Base-by-base conservation (phyloP, 30 jellyfish, hydroid and myxozoan genomes). In the Pelagia noctiluca region DNA sequence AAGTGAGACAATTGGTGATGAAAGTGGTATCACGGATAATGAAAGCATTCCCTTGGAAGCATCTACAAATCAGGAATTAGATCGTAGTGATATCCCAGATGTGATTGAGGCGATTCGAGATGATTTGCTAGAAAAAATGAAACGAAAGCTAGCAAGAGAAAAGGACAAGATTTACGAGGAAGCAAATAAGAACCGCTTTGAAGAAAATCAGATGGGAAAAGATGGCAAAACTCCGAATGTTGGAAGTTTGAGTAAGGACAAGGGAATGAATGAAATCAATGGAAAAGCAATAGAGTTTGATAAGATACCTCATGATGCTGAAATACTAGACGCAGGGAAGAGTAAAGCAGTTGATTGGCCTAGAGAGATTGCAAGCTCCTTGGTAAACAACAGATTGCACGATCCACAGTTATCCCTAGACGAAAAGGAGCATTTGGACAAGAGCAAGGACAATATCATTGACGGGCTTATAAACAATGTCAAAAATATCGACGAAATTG, bases 81-180 rank as follows among this genome's bases (percentile, higher is more conserved):
- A 65, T 3, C 28, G 24, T 33, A 82, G 68, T 24, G 90, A 76
- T 35, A 64, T 88, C 4, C 87, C 83, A 16, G 86, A 71, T 13
- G 67, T 88, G 10, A 33, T 77, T 26, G 92, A 88, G 29, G 91
- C 89, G 31, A 88, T 74, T 23, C 71, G 34, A 60, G 88, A 78
- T 1, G 78, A 88, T 46, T 53, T 70, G 37, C 74, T 88, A 1
- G 84, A 68, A 46, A 73, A 62, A 32, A 50, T 77, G 79, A 46
- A 57, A 30, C 35, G 19, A 60, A 75, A 49, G 18, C 47, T 75
- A 24, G 68, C 89, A 1, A 78, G 48, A 10, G 96, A 65, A 63
- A 57, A 64, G 71, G 76, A 50, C 0, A 76, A 54, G 19, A 16
- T 29, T 12, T 61, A n/a, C 29, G 77, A 26, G 29, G 80, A 86